Base-by-base conservation (phyloP, 2,113 vertebrate species). In the Atrichornis clamosus region DNA sequence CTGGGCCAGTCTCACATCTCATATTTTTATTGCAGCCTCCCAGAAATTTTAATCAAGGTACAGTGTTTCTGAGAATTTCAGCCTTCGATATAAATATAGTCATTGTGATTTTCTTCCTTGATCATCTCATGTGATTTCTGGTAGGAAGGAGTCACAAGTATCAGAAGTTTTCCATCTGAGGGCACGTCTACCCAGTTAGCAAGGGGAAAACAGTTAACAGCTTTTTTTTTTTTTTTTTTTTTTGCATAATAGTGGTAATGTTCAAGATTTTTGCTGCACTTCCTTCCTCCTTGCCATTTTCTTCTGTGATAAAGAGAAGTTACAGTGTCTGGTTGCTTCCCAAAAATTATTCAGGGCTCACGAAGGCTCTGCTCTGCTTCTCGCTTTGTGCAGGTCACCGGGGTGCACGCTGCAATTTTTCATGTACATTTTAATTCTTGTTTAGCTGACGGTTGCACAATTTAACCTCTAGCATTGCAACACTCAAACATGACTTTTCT, bases 51-150 rank as follows among this genome's bases (percentile, higher is more conserved):
- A 95, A 96, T 96, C 81, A 97, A 99, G 98, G 98, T 97, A 98
- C 98, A 98, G 98, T 98, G 98, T 98, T 99, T 99, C 98, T 98
- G 98, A 99, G 98, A 99, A 99, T 97, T 98, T 96, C 96, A 97
- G 95, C 93, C 63, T 92, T 80, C 79, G 76, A 95, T 97, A 98
- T 97, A 98, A 98, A 98, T 98, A 98, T 98, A 98, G 96, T 98
- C 97, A 98, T 98, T 98, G 98, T 98, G 98, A 98, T 97, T 96
- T 98, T 98, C 97, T 98, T 98, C 98, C 98, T 98, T 96, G 91
- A 97, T 98, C 97, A 92, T 97, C 98, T 98, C 98, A 99, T 98
- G 98, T 99, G 98, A 99, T 98, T 98, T 98, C 98, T 98, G 98
- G 98, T 98, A 98, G 96, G 72, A 94, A 97, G 94, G 98, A 99